Base-by-base conservation (phyloP, 2,113 vertebrate genomes). In the Paralichthys olivaceus region DNA sequence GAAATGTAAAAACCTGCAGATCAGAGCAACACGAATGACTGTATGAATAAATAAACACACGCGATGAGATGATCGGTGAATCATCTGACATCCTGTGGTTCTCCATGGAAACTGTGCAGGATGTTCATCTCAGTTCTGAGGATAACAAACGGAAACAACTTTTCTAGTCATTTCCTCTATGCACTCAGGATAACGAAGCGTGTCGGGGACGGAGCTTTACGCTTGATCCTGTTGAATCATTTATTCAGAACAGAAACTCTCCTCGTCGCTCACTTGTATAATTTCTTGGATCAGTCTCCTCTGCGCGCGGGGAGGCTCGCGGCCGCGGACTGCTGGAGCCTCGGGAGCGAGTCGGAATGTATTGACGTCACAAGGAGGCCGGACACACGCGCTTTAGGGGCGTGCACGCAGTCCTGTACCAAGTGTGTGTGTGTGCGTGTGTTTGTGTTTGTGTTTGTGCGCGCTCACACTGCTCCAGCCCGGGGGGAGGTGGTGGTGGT, bases 281-380 rank as follows among this genome's bases (percentile, higher is more conserved):
- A 61, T 85, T 65, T 66, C 56, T 81, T 64, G 59, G 45, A 29
- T 28, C 77, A 0, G 2, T 4, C 37, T 40, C 37, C 9, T 40
- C 37, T 13, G 3, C 28, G 28, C 28, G 28, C 37, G 37, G 9
- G 37, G 60, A 77, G 32, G 83, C 84, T 47, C 84, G 86, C 75
- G 34, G 23, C 76, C 54, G 67, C 79, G 84, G 49, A 20, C 49
- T n/a, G 49, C 49, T n/a, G 49, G 45, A 20, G 45, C 45, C 45
- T 49, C 49, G 49, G 73, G 84, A 79, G 74, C 82, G 80, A 89
- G 87, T 49, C 43, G 90, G 91, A 91, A 92, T 91, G 93, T 43
- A 87, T 75, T 94, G 94, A 95, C 94, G 94, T 94, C 92, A 95
- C 87, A 90, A 82, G 79, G 77, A 87, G 84, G 76, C 43, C 11